Evolutionary conservation across 2,888 invertebrate genomes (phyloP).

Genomic region (Elmis aenea): DNA sequence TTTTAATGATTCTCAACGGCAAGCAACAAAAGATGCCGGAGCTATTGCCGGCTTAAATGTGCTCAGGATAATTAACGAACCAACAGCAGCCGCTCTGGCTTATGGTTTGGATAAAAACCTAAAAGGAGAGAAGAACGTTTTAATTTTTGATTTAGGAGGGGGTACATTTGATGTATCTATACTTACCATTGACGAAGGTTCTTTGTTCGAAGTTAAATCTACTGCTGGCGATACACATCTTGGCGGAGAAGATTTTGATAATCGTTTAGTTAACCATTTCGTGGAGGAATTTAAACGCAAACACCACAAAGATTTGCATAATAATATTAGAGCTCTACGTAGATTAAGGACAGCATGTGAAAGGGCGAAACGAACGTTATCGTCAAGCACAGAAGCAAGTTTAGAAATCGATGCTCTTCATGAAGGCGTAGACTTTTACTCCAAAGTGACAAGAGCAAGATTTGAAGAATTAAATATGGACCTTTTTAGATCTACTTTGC

Average conservation of each 20-base stretch:
- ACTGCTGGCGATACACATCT: slow-evolving; percentile 80
- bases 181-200: slow-evolving; percentile 81
- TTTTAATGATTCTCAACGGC: slow-evolving; percentile 76
- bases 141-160: slow-evolving; percentile 76
- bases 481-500: slow-evolving; percentile 70
- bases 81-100: slow-evolving; percentile 82
- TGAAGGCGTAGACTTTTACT: slow-evolving; percentile 88
- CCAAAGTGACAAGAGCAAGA: slow-evolving; percentile 74
- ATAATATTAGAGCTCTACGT: slow-evolving; percentile 72
- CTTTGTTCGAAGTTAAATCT: slow-evolving; percentile 73
- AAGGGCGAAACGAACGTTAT: slow-evolving; percentile 70
- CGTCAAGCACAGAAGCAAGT: slow-evolving; percentile 71
- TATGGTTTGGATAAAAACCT: slow-evolving; percentile 76
- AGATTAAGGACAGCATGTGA: slow-evolving; percentile 83
- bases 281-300: slow-evolving; percentile 73
- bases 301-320: slow-evolving; percentile 62
- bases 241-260: slow-evolving; percentile 77
- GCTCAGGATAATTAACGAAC: slow-evolving; percentile 84
- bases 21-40: slow-evolving; percentile 88
- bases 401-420: slow-evolving; percentile 86
- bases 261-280: slow-evolving; percentile 72
- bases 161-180: slow-evolving; percentile 93
- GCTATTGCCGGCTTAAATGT: slow-evolving; percentile 81
- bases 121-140: slow-evolving; percentile 67
- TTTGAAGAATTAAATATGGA: slow-evolving; percentile 91